A percentile compares a stretch with the other conserved stretches of the same genome.
Conservation (phyloP, 2,113 vertebrate species). For the Setophaga coronata region DNA sequence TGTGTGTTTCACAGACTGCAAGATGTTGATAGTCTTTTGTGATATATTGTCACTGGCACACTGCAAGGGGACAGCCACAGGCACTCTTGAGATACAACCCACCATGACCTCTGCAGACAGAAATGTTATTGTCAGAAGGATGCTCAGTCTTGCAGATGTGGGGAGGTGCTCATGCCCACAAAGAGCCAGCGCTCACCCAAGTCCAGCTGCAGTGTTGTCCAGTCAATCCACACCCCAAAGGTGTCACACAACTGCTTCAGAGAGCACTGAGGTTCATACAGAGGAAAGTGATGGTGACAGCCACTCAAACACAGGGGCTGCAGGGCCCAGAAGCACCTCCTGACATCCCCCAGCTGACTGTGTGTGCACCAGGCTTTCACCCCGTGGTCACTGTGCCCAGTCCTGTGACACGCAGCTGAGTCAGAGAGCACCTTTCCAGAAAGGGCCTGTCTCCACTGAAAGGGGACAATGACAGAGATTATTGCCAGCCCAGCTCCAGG, state of each 20-base stretch:
- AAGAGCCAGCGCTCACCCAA: neutral
- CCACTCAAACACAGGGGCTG: rapidly evolving
- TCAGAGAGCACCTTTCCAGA: neutral
- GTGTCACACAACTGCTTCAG: neutral
- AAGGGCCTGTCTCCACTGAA: neutral
- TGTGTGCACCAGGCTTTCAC: neutral
- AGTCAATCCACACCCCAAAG: neutral
- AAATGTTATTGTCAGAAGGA: neutral
- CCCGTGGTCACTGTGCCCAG: neutral
- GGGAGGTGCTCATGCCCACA: neutral
- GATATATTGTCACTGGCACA: neutral
- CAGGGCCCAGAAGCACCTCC: neutral
- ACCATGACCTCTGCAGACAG: neutral
- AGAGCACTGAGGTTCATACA: neutral
- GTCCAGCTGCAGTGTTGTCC: neutral
- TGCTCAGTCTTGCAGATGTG: no score
- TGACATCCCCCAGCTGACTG: neutral
- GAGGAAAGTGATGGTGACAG: neutral
- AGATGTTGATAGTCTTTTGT: rapidly evolving
- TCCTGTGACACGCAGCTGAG: neutral
- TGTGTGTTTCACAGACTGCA: rapidly evolving
- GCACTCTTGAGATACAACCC: neutral
- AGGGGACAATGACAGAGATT: neutral
- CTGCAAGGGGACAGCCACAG: neutral
- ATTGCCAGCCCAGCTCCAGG: neutral